phyloP scores from a whole-genome alignment of 1,140 invertebrate genomes.

The Lordiphosa mommai region DNA sequence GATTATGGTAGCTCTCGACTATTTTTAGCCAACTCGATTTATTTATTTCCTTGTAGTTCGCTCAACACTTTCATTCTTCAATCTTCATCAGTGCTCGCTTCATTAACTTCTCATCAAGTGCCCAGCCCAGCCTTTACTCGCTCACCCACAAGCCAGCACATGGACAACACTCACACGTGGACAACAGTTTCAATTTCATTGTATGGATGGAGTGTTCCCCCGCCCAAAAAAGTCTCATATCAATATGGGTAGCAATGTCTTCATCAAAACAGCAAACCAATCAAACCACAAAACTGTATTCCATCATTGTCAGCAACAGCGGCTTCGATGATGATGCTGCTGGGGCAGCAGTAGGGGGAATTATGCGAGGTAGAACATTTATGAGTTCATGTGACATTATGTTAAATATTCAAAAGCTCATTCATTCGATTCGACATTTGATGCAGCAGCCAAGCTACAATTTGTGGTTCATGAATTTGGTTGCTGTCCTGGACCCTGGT shows the following conservation, averaged over 20 bases:
- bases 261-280: slow-evolving; percentile 57
- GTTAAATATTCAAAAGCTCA: slow-evolving; percentile 44
- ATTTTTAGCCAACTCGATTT: background rate
- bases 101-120: slow-evolving; percentile 27
- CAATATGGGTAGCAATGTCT: slow-evolving; percentile 33
- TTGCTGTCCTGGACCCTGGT: slow-evolving; percentile 9
- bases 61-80: slow-evolving; percentile 3
- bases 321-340: slow-evolving; percentile 16
- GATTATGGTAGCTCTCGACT: background rate
- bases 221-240: slow-evolving; percentile 16
- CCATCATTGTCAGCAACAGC: slow-evolving; percentile 64
- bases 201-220: background rate
- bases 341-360: background rate
- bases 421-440: slow-evolving; percentile 12
- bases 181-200: slow-evolving; percentile 26
- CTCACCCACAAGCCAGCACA: background rate
- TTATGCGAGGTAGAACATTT: slow-evolving; percentile 32
- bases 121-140: background rate
- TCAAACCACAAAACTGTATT: slow-evolving; percentile 52
- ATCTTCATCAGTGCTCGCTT: slow-evolving; percentile 12
- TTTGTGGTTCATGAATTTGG: slow-evolving; percentile 53
- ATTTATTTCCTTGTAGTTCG: background rate
- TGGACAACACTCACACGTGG: background rate
- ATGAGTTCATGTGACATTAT: slow-evolving; percentile 37
- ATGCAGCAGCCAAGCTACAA: slow-evolving; percentile 24